Evolutionary conservation across 2,113 vertebrate genomes (phyloP), one percentile per base, ranked within the genome.

Genomic region (Podarcis cretensis): DNA sequence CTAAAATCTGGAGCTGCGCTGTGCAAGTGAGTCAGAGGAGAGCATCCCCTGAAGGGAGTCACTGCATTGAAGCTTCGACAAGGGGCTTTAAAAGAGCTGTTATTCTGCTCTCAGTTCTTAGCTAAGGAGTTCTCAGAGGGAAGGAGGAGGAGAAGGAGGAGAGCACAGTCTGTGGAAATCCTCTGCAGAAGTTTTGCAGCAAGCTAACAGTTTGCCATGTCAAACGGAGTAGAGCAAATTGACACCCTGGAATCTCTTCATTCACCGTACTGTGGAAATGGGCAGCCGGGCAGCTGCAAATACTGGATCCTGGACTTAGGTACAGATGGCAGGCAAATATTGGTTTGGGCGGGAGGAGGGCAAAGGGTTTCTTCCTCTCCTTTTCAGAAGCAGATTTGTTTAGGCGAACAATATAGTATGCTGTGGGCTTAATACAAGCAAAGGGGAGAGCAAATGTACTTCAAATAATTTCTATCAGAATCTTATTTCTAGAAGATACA

Each of bases 301-400:
- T 98, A 98, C 97, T 99, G 98, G 98, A 98, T 99, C 91, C 98
- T 99, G 95, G 98, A 99, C 97, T 96, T 99, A 97, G 98, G 98
- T 99, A 98, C 89, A 97, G 32, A 85, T 54, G 1, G 43, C 48
- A 48, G 48, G 83, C 73, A 20, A 10, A 66, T 30, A 20, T 81
- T 43, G 25, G 10, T 77, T 13, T 40, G 65, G 48, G 65, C 71
- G 73, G 81, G 84, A 18, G 77, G 73, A 35, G n/a, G 77, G 27
- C 30, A 25, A 13, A 89, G 71, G 1, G 27, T 86, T n/a, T 89
- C 90, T 84, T 9, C 21, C 30, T 5, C 16, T 9, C 48, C 48
- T 4, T 73, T 80, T 69, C 66, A 74, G 66, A 73, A 59, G 10
- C 86, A 63, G 68, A 81, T 74, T 48, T 25, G 5, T 74, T 76